Percentiles rank a stretch among this genome's conserved stretches.
These are phyloP conservation scores for Dendropsophus ebraccatus DNA, from an alignment of 2,113 vertebrate species.

Conservation along the genomic window DNA sequence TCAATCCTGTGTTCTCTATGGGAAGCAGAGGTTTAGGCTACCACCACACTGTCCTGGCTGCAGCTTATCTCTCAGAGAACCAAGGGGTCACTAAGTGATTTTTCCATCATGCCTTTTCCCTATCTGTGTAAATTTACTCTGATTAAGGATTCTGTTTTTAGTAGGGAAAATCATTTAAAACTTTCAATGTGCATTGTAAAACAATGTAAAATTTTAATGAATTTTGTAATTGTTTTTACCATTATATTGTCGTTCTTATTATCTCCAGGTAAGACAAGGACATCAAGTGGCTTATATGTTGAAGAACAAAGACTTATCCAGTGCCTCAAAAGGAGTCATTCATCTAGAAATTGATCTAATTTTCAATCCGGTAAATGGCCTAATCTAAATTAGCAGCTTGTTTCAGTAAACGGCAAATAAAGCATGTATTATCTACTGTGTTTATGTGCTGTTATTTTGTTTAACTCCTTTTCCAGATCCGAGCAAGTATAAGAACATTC, in stretches of 20 bases:
- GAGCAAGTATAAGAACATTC: constrained; percentile 88
- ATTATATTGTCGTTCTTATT: neutral
- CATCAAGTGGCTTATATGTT: constrained; percentile 79
- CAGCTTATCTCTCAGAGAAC: too few relatives aligned
- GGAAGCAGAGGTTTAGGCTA: too few relatives aligned
- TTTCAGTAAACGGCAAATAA: neutral
- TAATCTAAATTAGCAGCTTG: neutral
- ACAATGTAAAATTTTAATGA: neutral
- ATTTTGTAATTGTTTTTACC: neutral
- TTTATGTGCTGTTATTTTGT: neutral
- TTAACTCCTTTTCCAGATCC: constrained; percentile 73
- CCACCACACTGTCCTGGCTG: too few relatives aligned
- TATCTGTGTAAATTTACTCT: too few relatives aligned
- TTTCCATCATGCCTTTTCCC: too few relatives aligned
- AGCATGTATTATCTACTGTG: neutral
- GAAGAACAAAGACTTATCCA: constrained; percentile 90
- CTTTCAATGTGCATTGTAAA: neutral
- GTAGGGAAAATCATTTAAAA: too few relatives aligned
- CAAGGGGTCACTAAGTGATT: too few relatives aligned
- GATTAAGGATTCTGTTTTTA: too few relatives aligned
- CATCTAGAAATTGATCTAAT: constrained; percentile 89
- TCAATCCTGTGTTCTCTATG: too few relatives aligned
- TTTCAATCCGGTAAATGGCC: constrained; percentile 88
- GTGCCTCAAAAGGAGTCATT: constrained; percentile 85
- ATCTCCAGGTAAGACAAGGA: constrained; percentile 83